Evolutionary conservation across 2,797 vertebrate species (phyloP), one percentile per base, ranked within the genome.

Genomic region (Poecilia velifera): DNA sequence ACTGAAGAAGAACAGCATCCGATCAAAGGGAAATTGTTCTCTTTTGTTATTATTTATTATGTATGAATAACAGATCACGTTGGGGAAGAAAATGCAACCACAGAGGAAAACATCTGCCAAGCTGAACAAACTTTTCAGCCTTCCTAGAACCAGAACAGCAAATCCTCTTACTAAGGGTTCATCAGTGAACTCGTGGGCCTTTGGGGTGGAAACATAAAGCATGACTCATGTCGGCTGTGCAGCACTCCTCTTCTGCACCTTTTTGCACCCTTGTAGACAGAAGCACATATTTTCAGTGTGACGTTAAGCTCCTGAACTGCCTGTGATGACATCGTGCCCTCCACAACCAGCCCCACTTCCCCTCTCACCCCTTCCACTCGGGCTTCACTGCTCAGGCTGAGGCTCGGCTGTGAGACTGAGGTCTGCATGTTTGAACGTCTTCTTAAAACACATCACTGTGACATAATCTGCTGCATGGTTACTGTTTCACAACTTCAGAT

Each of bases 221-320:
- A 49, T 83, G 84, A 79, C 73, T 51, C 74, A 76, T 74, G 77
- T 34, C 53, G 45, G 49, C 77, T 28, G 46, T 78, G 72, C 79
- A 31, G 25, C 46, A 36, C 68, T 76, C 7, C 46, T 66, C 64
- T 77, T 6, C 80, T 43, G 22, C 8, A 43, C 74, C 59, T 39
- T 74, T 73, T 55, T 76, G 78, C 78, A 85, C 79, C 85, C 82
- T 39, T 77, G 74, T 88, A 88, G 47, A 74, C 47, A 45, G 80
- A 76, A 74, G 20, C 49, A 20, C 47, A 74, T 20, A 71, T 79
- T 90, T 89, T 84, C 80, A 86, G 80, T 66, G 78, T 89, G 86
- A 90, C 64, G 51, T 59, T 28, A 12, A 79, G 78, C 75, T 74
- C 51, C 70, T 68, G 78, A 49, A 49, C 66, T 66, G 64, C 73